Base-by-base conservation (phyloP, 2,797 vertebrate genomes). In the Cynodonichthys magdalenae region DNA sequence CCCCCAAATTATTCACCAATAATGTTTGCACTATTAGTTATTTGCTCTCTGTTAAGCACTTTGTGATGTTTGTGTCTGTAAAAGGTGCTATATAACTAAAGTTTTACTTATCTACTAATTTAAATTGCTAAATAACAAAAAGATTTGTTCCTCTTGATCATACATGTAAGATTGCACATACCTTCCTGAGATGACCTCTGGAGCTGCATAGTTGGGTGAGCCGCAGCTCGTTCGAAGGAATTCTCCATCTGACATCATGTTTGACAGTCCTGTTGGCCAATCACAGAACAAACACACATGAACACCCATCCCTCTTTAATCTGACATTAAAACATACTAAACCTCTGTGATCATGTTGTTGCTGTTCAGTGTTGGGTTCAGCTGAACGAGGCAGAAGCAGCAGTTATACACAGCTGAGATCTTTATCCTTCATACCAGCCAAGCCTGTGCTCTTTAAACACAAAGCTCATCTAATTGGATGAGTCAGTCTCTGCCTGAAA, bases 231-330 rank as follows among this genome's bases (percentile, higher is more conserved):
- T 99, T 75, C 97, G 92, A 5, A 99, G 91, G 82, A 99, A 99
- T 85, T 99, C 98, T 0, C 98, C 98, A 59, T 99, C 98, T 72
- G 97, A 98, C 98, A 99, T 99, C 98, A 99, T 99, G 89, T 99
- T 99, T 52, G 98, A 99, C 69, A 99, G 85, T 11, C 98, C 98
- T 99, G 77, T 73, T 34, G 80, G 48, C 47, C 73, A 80, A 82
- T 66, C 46, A 80, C 15, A 66, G 49, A 14, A 41, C 31, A 68
- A 29, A 2, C 5, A 60, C 36, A 60, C 2, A 24, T 64, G 46
- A 65, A 53, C 14, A 28, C 15, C 19, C 20, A 12, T 45, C 52
- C 4, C 52, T 58, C 34, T 66, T 58, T 19, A 15, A 36, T 42
- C 46, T 53, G 45, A 69, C 19, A 54, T 17, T 17, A 34, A 59